Conservation (phyloP, 2,797 vertebrate genomes). For the Enteromius unitaeniatus region DNA sequence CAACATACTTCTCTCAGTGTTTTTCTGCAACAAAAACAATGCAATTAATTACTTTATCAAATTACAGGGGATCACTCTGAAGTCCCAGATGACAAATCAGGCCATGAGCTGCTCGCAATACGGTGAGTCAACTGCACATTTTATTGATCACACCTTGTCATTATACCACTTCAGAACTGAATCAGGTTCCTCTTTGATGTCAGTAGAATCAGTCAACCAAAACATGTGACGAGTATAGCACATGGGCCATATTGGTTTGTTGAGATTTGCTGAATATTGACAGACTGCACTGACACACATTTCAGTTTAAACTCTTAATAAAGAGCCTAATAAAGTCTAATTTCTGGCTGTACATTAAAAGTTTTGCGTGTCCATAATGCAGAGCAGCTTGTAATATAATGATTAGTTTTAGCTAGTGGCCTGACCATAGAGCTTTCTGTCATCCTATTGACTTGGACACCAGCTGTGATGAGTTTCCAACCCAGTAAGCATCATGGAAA, state of each 20-base stretch:
- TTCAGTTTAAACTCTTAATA: background rate
- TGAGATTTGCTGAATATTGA: background rate
- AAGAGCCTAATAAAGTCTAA: background rate
- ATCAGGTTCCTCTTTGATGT: background rate
- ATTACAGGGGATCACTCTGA: conserved; percentile 82
- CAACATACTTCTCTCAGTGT: background rate
- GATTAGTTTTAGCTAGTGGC: conserved; percentile 5
- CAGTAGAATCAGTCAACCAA: background rate
- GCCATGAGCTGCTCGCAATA: conserved; percentile 82
- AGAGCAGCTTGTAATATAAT: conserved; percentile 12
- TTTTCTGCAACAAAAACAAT: conserved; percentile 5
- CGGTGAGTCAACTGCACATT: conserved; percentile 77
- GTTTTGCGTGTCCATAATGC: background rate
- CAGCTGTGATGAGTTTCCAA: conserved; percentile 17
- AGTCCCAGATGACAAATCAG: conserved; percentile 81
- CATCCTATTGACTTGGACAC: background rate
- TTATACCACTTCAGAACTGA: conserved; percentile 8
- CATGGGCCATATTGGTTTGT: conserved; percentile 22
- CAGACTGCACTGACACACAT: background rate
- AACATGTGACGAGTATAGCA: conserved; percentile 16
- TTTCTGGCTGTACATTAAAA: conserved; percentile 14
- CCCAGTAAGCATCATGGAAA: conserved; percentile 29
- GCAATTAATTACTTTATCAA: conserved; percentile 38
- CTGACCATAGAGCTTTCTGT: background rate
- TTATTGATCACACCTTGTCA: conserved; percentile 9